Evolutionary conservation across 2,888 invertebrate genomes (phyloP).

Genomic region (Andrena minutula): DNA sequence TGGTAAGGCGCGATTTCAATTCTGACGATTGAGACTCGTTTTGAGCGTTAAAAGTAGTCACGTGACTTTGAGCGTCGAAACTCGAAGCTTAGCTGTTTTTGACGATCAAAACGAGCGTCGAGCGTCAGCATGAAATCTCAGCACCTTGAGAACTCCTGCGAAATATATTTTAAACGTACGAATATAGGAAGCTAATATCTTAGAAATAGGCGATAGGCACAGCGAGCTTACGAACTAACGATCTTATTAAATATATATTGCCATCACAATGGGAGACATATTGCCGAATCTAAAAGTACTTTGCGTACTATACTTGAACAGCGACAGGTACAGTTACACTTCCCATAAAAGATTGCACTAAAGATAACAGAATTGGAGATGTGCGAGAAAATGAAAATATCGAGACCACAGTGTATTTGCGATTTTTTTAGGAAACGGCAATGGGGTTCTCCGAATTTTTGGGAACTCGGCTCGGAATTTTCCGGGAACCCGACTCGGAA

Average conservation of each 20-base stretch:
- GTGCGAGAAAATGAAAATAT: too few species aligned
- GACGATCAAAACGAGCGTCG: too few species aligned
- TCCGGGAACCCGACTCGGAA: too few species aligned
- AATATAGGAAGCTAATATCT: constrained; percentile 21
- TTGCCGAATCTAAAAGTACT: constrained; percentile 8
- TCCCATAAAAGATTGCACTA: constrained; percentile 28
- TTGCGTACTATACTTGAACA: constrained; percentile 17
- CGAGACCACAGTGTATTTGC: too few species aligned
- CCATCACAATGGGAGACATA: constrained; percentile 14
- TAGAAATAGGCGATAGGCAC: constrained; percentile 32
- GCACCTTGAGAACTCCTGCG: not conserved
- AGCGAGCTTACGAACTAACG: constrained; percentile 3
- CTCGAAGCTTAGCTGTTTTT: too few species aligned
- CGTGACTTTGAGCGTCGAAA: too few species aligned
- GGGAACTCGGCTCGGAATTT: too few species aligned
- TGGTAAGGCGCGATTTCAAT: not conserved
- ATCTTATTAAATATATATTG: constrained; percentile 42
- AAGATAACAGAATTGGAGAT: not conserved
- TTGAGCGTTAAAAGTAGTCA: too few species aligned
- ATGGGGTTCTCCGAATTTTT: too few species aligned
- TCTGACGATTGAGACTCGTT: too few species aligned
- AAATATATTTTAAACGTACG: constrained; percentile 40
- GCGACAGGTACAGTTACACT: constrained; percentile 35
- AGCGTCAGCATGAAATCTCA: too few species aligned
- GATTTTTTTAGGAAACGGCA: too few species aligned